Percentiles rank a stretch among this genome's conserved stretches.
Evolutionary conservation across 2,797 vertebrate species (phyloP).

Genomic region (Gobio occitaniae): DNA sequence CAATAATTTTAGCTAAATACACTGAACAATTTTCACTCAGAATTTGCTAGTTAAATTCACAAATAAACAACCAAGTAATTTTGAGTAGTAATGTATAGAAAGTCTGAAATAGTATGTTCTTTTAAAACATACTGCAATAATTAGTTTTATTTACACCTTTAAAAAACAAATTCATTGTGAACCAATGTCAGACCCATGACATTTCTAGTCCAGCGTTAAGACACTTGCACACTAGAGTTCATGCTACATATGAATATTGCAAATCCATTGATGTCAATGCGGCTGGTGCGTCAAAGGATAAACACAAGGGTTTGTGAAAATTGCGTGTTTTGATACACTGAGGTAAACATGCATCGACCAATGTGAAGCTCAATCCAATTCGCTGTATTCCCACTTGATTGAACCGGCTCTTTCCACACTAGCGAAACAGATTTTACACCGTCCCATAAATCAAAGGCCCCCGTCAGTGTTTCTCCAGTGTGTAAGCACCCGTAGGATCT

Average conservation of each 20-base stretch:
- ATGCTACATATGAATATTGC: neutral
- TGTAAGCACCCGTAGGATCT: slow-evolving; percentile 1
- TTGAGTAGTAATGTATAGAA: neutral
- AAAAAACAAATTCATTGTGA: neutral
- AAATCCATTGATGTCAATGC: neutral
- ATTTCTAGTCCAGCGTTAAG: neutral
- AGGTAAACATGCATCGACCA: slow-evolving; percentile 1
- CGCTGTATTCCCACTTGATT: neutral
- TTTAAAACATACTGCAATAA: neutral
- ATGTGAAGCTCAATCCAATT: neutral
- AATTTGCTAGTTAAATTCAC: neutral
- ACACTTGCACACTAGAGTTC: neutral
- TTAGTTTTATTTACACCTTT: neutral
- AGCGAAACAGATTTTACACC: neutral
- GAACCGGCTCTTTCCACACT: neutral
- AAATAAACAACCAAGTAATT: neutral
- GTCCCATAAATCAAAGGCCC: neutral
- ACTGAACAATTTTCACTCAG: neutral
- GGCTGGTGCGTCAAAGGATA: neutral
- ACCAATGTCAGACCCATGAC: neutral
- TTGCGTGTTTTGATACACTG: neutral
- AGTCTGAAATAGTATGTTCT: neutral
- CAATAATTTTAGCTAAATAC: neutral
- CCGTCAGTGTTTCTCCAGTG: slow-evolving; percentile 14
- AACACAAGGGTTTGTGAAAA: neutral